A percentile compares a stretch with the other conserved stretches of the same genome.
These are phyloP conservation scores for Musca domestica DNA, from an alignment of 1,140 invertebrate genomes.

Conservation along the genomic window DNA sequence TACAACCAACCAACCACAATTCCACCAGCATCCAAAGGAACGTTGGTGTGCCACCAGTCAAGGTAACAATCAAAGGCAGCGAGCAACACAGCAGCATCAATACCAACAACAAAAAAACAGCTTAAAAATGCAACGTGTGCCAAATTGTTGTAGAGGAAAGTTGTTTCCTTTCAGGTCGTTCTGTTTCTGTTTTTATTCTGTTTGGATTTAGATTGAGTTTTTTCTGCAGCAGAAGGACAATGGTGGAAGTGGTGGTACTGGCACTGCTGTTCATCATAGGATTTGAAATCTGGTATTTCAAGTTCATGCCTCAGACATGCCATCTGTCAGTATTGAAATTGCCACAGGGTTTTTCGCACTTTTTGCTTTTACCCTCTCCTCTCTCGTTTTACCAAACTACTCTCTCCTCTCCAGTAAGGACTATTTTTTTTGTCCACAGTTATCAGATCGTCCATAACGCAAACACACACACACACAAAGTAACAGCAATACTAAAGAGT, in stretches of 20 bases:
- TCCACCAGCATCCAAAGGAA: no score
- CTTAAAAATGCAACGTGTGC: conserved; percentile 16
- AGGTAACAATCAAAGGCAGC: neutral
- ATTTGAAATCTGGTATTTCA: conserved; percentile 11
- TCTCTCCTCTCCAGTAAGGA: neutral
- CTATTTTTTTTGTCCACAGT: neutral
- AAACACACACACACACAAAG: no score
- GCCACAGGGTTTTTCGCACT: conserved; percentile 13
- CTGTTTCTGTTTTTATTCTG: no score
- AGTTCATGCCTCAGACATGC: conserved; percentile 23
- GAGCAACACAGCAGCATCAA: no score
- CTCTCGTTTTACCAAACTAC: no score
- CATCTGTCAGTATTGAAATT: conserved; percentile 24
- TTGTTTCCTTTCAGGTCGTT: no score
- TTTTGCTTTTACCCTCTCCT: neutral
- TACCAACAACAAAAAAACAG: neutral
- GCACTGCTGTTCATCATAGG: no score
- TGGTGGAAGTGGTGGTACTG: no score
- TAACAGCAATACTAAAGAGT: no score
- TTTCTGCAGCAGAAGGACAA: neutral
- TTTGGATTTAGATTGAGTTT: no score
- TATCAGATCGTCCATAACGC: no score
- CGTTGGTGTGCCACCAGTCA: neutral
- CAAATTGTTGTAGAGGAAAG: conserved; percentile 7
- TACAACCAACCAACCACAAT: neutral